Evolutionary conservation across 1,140 invertebrate species (phyloP).

Genomic region (roundworm (Caenorhabditis elegans)): WBcel235 BX284602.5:1099001-1099500

Average conservation of each 20-base stretch:
- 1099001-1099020: too few relatives aligned
- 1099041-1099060: too few relatives aligned
- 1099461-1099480: too few relatives aligned
- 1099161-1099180: slow-evolving; percentile 53
- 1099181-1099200: slow-evolving; percentile 4
- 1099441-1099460: slow-evolving; percentile 38
- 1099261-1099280: background rate
- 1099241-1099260: slow-evolving; percentile 52
- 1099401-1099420: slow-evolving; percentile 53
- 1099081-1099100: too few relatives aligned
- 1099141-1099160: slow-evolving; percentile 63
- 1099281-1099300: background rate
- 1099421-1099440: slow-evolving; percentile 59
- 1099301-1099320: slow-evolving; percentile 54
- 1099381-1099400: slow-evolving; percentile 43
- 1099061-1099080: too few relatives aligned
- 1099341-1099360: slow-evolving; percentile 55
- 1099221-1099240: slow-evolving; percentile 52
- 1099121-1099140: slow-evolving; percentile 41
- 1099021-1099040: too few relatives aligned
- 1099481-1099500: too few relatives aligned
- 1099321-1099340: slow-evolving; percentile 59
- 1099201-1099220: slow-evolving; percentile 43
- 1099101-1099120: too few relatives aligned
- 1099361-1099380: slow-evolving; percentile 49